A percentile compares a stretch with the other conserved stretches of the same genome.
Evolutionary conservation across 2,888 invertebrate genomes (phyloP).

Genomic region (Eilema griseolum): DNA sequence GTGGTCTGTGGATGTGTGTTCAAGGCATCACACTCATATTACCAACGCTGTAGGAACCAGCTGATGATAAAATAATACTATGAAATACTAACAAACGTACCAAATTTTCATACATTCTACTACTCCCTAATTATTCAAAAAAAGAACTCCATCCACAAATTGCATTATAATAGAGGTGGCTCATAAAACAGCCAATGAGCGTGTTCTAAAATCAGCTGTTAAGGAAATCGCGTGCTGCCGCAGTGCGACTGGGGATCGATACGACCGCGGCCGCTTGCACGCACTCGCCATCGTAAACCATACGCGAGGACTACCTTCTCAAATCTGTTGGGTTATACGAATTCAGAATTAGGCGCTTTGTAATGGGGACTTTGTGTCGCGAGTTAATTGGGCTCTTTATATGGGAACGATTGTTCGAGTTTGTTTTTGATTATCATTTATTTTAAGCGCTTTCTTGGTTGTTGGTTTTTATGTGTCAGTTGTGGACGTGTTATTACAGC

Average conservation of each 20-base stretch:
- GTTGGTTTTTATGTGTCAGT: constrained; percentile 15
- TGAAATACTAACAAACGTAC: too few species aligned
- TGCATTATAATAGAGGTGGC: constrained; percentile 47
- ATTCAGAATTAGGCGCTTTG: constrained; percentile 52
- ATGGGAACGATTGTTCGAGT: constrained; percentile 44
- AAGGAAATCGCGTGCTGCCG: constrained; percentile 65
- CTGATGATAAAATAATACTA: too few species aligned
- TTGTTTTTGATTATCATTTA: constrained; percentile 41
- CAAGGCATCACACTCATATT: too few species aligned
- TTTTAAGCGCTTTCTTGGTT: constrained; percentile 24
- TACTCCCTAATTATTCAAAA: constrained; percentile 33
- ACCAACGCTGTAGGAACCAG: too few species aligned
- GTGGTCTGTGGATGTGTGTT: too few species aligned
- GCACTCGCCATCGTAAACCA: constrained; percentile 56
- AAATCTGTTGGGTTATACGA: constrained; percentile 57
- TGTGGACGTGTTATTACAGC: not conserved
- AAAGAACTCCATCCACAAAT: constrained; percentile 42
- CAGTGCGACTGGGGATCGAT: constrained; percentile 74
- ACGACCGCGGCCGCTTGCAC: constrained; percentile 65
- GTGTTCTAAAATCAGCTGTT: constrained; percentile 68
- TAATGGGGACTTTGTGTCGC: constrained; percentile 44
- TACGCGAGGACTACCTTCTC: constrained; percentile 46
- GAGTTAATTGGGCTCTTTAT: constrained; percentile 53
- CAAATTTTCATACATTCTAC: not conserved
- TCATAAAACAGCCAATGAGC: constrained; percentile 48